These are phyloP conservation scores for Apodemia duryi DNA, from an alignment of 2,888 invertebrate species.

Conservation along the genomic window DNA sequence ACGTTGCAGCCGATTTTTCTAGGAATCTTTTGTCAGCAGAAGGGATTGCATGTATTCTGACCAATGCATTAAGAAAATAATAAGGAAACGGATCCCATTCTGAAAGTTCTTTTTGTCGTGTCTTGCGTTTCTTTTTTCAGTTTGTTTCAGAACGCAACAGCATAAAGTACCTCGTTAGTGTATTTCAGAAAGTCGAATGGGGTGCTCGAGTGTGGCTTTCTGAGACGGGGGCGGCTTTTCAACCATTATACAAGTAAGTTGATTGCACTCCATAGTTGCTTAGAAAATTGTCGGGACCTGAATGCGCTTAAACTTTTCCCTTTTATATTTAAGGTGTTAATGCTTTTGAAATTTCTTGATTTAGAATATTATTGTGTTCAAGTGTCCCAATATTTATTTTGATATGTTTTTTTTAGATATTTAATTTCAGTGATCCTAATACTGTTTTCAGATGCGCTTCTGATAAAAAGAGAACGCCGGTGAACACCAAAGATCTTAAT, in stretches of 20 bases:
- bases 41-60: neutral
- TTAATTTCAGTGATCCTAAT: too few relatives aligned
- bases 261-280: constrained; percentile 47
- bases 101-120: constrained; percentile 34
- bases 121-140: constrained; percentile 26
- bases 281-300: constrained; percentile 37
- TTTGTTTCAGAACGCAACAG: constrained; percentile 34
- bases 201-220: constrained; percentile 31
- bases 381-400: neutral
- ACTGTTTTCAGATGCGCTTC: too few relatives aligned
- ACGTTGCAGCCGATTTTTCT: too few relatives aligned
- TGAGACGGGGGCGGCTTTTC: constrained; percentile 39
- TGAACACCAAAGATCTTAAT: too few relatives aligned
- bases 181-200: constrained; percentile 55
- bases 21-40: too few relatives aligned
- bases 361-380: neutral
- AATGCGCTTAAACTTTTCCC: constrained; percentile 24
- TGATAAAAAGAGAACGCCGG: too few relatives aligned
- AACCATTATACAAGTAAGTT: constrained; percentile 47
- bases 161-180: constrained; percentile 63
- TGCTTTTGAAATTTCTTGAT: constrained; percentile 21
- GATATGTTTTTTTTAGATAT: too few relatives aligned
- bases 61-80: neutral
- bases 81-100: constrained; percentile 25
- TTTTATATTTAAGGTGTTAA: constrained; percentile 21